Conservation (phyloP, 1,140 invertebrate genomes). For the Drosophila albomicans region DNA sequence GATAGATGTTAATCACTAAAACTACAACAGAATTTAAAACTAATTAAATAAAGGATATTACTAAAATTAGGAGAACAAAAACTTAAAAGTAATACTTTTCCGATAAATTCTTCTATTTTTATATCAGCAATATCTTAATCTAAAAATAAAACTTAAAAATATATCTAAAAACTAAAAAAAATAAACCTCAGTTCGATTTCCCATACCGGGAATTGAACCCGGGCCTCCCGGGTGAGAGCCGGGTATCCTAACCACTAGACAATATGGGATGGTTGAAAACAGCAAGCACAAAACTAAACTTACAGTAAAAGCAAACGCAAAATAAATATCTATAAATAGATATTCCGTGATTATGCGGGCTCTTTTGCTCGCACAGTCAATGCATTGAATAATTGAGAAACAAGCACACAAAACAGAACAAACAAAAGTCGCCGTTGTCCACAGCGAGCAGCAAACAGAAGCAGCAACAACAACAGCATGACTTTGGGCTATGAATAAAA, state of each 20-base stretch:
- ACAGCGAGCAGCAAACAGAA: conserved; percentile 12
- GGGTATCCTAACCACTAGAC: conserved; percentile 93
- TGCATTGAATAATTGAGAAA: conserved; percentile 39
- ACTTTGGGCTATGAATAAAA: conserved; percentile 33
- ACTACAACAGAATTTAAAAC: too few relatives aligned
- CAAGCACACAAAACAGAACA: conserved; percentile 28
- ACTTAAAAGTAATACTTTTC: too few relatives aligned
- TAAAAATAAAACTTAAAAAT: not conserved
- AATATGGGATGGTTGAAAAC: conserved; percentile 85
- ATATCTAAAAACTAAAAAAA: not conserved
- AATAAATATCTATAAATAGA: conserved; percentile 37
- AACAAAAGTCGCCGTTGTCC: conserved; percentile 40
- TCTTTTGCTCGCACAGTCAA: conserved; percentile 14
- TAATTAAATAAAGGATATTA: too few relatives aligned
- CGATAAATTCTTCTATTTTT: too few relatives aligned
- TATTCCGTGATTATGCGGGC: not conserved
- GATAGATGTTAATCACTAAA: conserved; percentile 44
- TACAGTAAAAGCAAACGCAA: not conserved
- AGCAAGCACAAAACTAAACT: not conserved
- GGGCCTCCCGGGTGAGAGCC: conserved; percentile 93
- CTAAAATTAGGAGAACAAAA: too few relatives aligned
- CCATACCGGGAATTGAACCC: conserved; percentile 94
- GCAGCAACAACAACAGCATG: conserved; percentile 16
- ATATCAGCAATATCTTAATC: too few relatives aligned
- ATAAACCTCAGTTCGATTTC: conserved; percentile 86